Percentiles rank a stretch among this genome's conserved stretches.
Conservation (phyloP, 2,797 vertebrate genomes). For the Coracias cyanogaster region DNA sequence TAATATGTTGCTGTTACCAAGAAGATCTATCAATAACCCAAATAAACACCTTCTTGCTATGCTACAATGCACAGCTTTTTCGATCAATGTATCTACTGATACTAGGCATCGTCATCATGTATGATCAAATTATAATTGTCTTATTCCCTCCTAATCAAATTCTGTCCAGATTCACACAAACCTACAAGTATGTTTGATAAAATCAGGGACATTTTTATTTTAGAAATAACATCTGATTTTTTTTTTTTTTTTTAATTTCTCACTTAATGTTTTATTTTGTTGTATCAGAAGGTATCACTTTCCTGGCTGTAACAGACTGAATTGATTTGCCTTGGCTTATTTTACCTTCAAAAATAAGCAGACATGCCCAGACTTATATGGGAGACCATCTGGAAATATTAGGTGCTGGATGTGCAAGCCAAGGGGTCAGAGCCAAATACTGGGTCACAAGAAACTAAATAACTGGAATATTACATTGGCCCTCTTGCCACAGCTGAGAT, state of each 20-base stretch:
- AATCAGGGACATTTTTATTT: neutral
- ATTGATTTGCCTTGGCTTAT: neutral
- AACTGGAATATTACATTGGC: neutral
- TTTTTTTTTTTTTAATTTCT: neutral
- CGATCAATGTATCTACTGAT: neutral
- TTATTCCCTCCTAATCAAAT: neutral
- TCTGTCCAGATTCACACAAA: neutral
- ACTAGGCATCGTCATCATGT: neutral
- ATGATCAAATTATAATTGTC: neutral
- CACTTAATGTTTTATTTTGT: neutral
- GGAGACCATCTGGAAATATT: neutral
- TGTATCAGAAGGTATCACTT: neutral
- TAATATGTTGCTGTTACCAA: neutral
- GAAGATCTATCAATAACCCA: neutral
- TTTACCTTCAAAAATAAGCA: neutral
- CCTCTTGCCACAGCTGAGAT: neutral
- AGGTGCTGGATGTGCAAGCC: neutral
- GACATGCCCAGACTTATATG: neutral
- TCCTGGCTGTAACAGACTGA: neutral
- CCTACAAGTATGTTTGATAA: neutral
- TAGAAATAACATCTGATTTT: neutral
- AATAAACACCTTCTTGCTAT: neutral
- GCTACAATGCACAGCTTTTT: neutral
- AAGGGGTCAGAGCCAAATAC: conserved; percentile 4
- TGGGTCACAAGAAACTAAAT: neutral